Base-by-base conservation (phyloP, 2,888 invertebrate genomes). In the Leistus spinibarbis region DNA sequence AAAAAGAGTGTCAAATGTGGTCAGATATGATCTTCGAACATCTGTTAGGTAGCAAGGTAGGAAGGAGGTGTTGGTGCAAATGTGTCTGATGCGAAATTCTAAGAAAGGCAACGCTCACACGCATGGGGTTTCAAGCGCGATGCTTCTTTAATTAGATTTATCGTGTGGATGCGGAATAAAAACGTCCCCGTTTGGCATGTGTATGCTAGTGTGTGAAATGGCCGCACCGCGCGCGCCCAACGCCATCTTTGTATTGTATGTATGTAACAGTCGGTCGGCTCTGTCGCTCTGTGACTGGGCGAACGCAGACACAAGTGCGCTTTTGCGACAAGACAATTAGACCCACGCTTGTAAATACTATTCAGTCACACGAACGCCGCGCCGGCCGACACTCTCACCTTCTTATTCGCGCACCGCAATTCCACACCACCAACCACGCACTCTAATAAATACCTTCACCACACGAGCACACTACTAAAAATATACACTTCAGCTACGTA, bases 141-240 rank as follows among this genome's bases (percentile, higher is more conserved):
- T 60, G 24, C 24, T 64, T 64, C 24, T 64, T 64, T 64, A 64
- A 64, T 64, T 64, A 64, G 64, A 64, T 64, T 64, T 64, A 64
- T 64, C 64, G 27, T 16, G 27, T 64, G 64, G 24, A 27, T 27
- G 64, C 13, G 23, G 64, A 64, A 22, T 64, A 64, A 64, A 64
- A 64, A 64, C 16, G 64, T 64, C 64, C 1, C 5, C 10, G 60
- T 60, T 60, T 60, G 60, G 19, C 60, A 60, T 60, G 60, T 60
- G 22, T 60, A 60, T 60, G 60, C 19, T 60, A 60, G 60, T 60
- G 19, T 19, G 20, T 60, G 17, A 22, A 60, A 60, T 60, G 22
- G 19, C 20, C 4, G 56, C 13, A 13, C 19, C 60, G 22, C 60
- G 19, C 19, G 60, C 60, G 19, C 17, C 22, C 22, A 60, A 22